phyloP scores from a whole-genome alignment of 2,888 invertebrate genomes.

The Pandemis corylana region DNA sequence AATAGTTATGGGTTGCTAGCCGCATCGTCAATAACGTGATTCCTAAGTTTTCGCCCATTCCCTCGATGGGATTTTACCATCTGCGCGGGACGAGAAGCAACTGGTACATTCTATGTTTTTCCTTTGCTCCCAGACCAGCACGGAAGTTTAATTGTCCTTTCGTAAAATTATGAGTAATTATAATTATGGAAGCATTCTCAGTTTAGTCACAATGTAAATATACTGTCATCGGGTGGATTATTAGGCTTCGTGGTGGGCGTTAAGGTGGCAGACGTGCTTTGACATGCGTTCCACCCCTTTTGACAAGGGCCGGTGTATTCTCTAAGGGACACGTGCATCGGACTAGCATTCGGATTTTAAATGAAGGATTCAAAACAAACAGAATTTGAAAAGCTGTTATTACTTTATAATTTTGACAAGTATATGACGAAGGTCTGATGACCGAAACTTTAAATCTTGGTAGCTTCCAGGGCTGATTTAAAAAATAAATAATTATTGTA shows the following conservation, averaged over 20 bases:
- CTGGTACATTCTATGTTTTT: too few species aligned
- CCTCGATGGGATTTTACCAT: too few species aligned
- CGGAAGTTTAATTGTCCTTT: neutral
- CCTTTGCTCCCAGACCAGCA: too few species aligned
- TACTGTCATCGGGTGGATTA: slow-evolving; percentile 57
- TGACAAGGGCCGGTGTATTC: slow-evolving; percentile 53
- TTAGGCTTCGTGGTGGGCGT: slow-evolving; percentile 55
- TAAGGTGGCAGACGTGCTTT: slow-evolving; percentile 52
- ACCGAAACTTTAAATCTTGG: neutral
- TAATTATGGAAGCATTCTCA: neutral
- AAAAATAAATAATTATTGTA: slow-evolving; percentile 54
- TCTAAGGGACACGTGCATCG: slow-evolving; percentile 48
- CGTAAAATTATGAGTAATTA: neutral
- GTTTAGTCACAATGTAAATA: slow-evolving; percentile 52
- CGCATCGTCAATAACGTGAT: too few species aligned
- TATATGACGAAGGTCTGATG: slow-evolving; percentile 43
- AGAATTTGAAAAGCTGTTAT: slow-evolving; percentile 23
- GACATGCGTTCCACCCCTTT: slow-evolving; percentile 54
- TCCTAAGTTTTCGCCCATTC: too few species aligned
- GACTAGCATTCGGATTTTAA: slow-evolving; percentile 47
- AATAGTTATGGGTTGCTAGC: too few species aligned
- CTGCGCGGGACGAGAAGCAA: too few species aligned
- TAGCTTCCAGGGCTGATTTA: neutral
- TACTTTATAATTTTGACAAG: slow-evolving; percentile 40
- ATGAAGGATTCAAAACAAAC: slow-evolving; percentile 45